Base-by-base conservation (phyloP, 2,888 invertebrate species). In the Tanypteryx hageni region DNA sequence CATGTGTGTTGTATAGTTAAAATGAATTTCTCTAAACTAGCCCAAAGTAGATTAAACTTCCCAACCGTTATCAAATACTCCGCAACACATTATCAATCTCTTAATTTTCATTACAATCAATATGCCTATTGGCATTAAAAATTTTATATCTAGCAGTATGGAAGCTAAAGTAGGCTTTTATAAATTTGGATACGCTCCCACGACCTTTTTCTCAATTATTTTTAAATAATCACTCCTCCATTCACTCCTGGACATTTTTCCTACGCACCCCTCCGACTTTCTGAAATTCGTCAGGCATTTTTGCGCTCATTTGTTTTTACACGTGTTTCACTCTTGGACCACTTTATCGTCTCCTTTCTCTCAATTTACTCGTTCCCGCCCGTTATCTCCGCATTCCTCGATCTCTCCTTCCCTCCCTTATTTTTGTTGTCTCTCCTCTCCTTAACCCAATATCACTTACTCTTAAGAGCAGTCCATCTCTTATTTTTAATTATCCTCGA, bases 401-500 rank as follows among this genome's bases (percentile, higher is more conserved):
- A 76, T 76, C 27, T 9, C 76, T 76, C 27, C 76, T 13, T 27
- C 22, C 27, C 7, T 14, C 27, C 5, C 27, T 0, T 14, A 27
- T 27, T 27, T 27, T 76, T 27, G 22, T 76, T 11, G 22, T 76
- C 76, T 10, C 11, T 76, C 13, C 76, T 18, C 16, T n/a, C n/a
- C 68, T 13, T 44, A 3, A 44, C 44, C 22, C 76, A 22, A 76
- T 76, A 76, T 76, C 76, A 13, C 76, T 76, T 76, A 13, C 76
- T 27, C 76, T 61, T 4, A 27, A 76, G 18, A 44, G 44, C 44
- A 1, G 22, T 27, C 27, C 76, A 76, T 76, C 27, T 27, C 76
- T 76, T 76, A 76, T 76, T 76, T 76, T 76, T 76, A 76, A 76
- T 76, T 27, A 76, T 22, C 76, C 5, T 11, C 76, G 68, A 16